Base-by-base conservation (phyloP, 1,140 invertebrate genomes). In the Dendrolimus punctatus region DNA sequence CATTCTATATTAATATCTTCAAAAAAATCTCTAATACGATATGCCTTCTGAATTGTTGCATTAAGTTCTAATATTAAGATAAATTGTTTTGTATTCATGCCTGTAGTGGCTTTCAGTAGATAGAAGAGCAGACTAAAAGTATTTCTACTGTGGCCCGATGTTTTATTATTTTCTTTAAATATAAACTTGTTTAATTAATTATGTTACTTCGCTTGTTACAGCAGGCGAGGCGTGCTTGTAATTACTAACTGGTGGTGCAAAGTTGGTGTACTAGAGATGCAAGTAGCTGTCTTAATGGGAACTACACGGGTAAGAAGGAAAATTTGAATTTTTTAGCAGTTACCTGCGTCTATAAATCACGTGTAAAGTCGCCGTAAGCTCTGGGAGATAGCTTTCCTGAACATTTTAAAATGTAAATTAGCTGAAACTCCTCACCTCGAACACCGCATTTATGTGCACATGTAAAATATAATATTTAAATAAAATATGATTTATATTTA, bases 321-420 rank as follows among this genome's bases (percentile, higher is more conserved):
- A 84, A 85, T 85, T 85, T 81, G 73, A 85, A 85, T 82, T 80
- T 85, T 81, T 85, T 76, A 71, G 69, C 77, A 71, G 71, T 85
- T 80, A 82, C 77, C 79, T 85, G 74, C 54, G 72, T 70, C 73
- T 81, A 85, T 85, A 85, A 85, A 85, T 85, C 79, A 82, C 66
- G 64, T 63, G 71, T 59, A 78, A 82, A 76, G 74, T 74, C 79
- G 69, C 70, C 68, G 58, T 82, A 79, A 82, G 77, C 77, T 75
- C 77, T 73, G 53, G 52, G 51, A 66, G 71, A 77, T 68, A 67
- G 68, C 60, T 67, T 58, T 54, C 66, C 58, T 54, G 60, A 75
- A 75, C 73, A 72, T 74, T 79, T 80, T 85, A 81, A 85, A 85
- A 81, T 85, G 79, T 77, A 85, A 81, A 82, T 85, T 75, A 78